phyloP scores from a whole-genome alignment of 1,140 invertebrate genomes.

The Berghia stephanieae region DNA sequence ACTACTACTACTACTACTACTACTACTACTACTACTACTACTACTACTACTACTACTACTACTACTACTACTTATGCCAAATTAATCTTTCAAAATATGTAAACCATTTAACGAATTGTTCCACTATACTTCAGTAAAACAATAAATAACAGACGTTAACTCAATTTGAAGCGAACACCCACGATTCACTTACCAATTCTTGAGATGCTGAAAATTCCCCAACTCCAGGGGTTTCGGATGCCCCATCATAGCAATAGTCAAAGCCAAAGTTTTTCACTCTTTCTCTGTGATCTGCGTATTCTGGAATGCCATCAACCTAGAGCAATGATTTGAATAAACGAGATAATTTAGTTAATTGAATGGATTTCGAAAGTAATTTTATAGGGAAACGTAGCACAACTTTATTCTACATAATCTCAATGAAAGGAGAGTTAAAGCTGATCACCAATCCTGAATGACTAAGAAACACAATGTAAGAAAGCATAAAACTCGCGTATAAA shows the following conservation, averaged over 20 bases:
- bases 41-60: slow-evolving; percentile 7
- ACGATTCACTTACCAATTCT: slow-evolving; percentile 71
- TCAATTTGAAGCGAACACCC: neutral
- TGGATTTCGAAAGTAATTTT: no score
- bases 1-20: slow-evolving; percentile 7
- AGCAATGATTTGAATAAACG: no score
- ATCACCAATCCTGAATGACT: no score
- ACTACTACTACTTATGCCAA: slow-evolving; percentile 6
- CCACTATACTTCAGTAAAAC: neutral
- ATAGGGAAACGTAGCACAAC: no score
- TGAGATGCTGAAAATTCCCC: slow-evolving; percentile 78
- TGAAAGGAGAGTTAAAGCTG: no score
- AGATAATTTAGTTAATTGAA: no score
- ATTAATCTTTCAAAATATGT: neutral
- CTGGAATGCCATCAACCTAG: slow-evolving; percentile 39
- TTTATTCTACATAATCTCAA: no score
- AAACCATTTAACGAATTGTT: neutral
- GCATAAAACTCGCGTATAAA: no score
- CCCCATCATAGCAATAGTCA: slow-evolving; percentile 92
- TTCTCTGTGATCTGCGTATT: slow-evolving; percentile 74
- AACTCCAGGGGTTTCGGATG: slow-evolving; percentile 74
- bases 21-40: slow-evolving; percentile 8
- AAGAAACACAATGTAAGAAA: no score
- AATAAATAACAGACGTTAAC: neutral
- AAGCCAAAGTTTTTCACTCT: slow-evolving; percentile 89